Evolutionary conservation across 2,888 invertebrate genomes (phyloP).

Genomic region (Drosophila vallismaia): DNA sequence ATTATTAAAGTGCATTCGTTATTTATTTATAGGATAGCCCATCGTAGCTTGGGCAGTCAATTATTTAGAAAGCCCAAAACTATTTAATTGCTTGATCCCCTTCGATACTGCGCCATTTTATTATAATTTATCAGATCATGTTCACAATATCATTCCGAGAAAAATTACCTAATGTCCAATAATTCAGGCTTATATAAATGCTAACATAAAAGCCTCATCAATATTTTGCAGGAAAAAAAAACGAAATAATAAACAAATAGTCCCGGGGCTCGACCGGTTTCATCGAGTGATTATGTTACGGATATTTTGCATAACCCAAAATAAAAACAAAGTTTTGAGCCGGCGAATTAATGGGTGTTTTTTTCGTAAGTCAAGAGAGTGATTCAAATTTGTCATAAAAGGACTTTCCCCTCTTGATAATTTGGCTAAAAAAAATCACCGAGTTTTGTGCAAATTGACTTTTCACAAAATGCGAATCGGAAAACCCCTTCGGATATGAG

Average conservation of each 20-base stretch:
- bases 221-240: conserved; percentile 22
- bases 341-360: conserved; percentile 5
- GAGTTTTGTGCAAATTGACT: conserved; percentile 18
- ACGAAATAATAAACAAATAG: conserved; percentile 11
- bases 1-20: conserved; percentile 33
- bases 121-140: conserved; percentile 12
- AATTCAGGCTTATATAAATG: conserved; percentile 19
- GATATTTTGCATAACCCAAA: conserved; percentile 45
- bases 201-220: conserved; percentile 6
- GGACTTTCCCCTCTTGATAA: conserved; percentile 11
- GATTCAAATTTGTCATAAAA: not conserved
- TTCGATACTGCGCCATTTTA: conserved; percentile 26
- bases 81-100: not conserved
- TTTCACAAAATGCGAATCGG: conserved; percentile 33
- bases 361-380: not conserved
- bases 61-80: conserved; percentile 6
- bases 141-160: conserved; percentile 1
- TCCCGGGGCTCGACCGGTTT: conserved; percentile 25
- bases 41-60: conserved; percentile 2
- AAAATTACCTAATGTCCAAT: conserved; percentile 21
- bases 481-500: conserved; percentile 58
- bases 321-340: conserved; percentile 38
- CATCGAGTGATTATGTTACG: conserved; percentile 37
- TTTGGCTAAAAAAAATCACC: conserved; percentile 43
- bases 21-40: conserved; percentile 8